phyloP scores from a whole-genome alignment of 2,797 vertebrate species.

The Picus viridis region DNA sequence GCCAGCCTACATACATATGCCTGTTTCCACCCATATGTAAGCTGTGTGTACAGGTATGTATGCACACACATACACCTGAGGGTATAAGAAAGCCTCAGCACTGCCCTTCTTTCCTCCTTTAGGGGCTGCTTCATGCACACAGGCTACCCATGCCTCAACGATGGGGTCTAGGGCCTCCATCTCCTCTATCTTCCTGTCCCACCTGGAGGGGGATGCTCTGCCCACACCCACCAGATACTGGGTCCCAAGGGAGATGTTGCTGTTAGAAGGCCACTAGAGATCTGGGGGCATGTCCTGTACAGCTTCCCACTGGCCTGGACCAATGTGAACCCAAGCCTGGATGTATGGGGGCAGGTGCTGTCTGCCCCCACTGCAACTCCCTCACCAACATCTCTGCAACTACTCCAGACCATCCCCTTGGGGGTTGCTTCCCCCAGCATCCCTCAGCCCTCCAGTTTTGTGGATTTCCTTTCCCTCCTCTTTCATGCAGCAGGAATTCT shows the following conservation, averaged over 20 bases:
- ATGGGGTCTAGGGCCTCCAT: not conserved
- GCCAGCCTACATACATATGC: fast-evolving
- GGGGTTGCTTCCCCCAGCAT: not conserved
- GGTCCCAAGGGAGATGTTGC: not conserved
- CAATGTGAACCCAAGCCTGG: not conserved
- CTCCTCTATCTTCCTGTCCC: not conserved
- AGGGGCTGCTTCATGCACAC: fast-evolving
- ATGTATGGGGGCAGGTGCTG: fast-evolving
- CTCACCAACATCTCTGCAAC: not conserved
- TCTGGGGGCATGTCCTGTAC: not conserved
- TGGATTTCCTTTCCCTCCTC: not conserved
- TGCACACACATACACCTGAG: fast-evolving
- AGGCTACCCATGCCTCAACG: not conserved
- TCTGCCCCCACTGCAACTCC: not conserved
- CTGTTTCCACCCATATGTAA: fast-evolving
- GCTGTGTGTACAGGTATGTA: fast-evolving
- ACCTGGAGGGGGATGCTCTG: not conserved
- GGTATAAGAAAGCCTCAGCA: not conserved
- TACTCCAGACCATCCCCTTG: not conserved
- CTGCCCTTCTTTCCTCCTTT: not conserved
- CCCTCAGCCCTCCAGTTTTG: not conserved
- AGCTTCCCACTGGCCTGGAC: not conserved
- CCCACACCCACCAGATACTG: fast-evolving
- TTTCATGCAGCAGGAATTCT: not conserved
- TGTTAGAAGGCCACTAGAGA: not conserved